Evolutionary conservation across 2,113 vertebrate genomes (phyloP).

Genomic region (Oncorhynchus mykiss): DNA sequence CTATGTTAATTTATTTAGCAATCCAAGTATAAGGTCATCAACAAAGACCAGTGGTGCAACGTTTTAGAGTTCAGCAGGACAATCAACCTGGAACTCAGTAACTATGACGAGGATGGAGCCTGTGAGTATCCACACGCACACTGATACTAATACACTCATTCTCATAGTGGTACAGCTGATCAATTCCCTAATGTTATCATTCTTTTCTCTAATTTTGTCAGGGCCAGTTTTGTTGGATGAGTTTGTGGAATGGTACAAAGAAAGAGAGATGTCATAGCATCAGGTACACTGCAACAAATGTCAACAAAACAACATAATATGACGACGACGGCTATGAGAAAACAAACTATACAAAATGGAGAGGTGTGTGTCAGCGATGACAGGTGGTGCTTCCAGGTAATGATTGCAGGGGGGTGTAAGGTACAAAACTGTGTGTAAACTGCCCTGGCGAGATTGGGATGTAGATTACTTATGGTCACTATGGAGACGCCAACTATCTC

Average conservation of each 20-base stretch:
- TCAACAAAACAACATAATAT: slow-evolving; percentile 25
- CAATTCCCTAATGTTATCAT: background rate
- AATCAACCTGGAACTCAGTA: slow-evolving; percentile 98
- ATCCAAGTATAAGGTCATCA: slow-evolving; percentile 99
- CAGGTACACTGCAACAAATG: slow-evolving; percentile 24
- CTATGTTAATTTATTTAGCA: slow-evolving; percentile 75
- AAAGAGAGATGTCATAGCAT: slow-evolving; percentile 93
- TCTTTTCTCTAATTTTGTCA: slow-evolving; percentile 58
- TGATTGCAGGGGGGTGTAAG: slow-evolving; percentile 49
- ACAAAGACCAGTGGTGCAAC: slow-evolving; percentile 99
- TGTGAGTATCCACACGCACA: slow-evolving; percentile 80
- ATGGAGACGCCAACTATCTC: slow-evolving; percentile 77
- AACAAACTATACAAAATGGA: slow-evolving; percentile 59
- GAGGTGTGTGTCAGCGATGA: slow-evolving; percentile 44
- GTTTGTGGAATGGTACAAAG: slow-evolving; percentile 99
- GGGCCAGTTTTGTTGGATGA: slow-evolving; percentile 99
- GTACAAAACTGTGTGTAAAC: slow-evolving; percentile 71
- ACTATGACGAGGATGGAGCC: slow-evolving; percentile 98
- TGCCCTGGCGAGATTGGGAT: slow-evolving; percentile 77
- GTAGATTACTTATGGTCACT: slow-evolving; percentile 57
- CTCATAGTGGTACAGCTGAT: background rate
- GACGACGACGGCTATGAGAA: slow-evolving; percentile 63
- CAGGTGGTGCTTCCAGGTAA: slow-evolving; percentile 55
- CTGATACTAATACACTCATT: background rate
- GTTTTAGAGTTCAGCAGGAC: slow-evolving; percentile 99